Conservation (phyloP, 2,888 invertebrate species). For the Noctua pronuba region DNA sequence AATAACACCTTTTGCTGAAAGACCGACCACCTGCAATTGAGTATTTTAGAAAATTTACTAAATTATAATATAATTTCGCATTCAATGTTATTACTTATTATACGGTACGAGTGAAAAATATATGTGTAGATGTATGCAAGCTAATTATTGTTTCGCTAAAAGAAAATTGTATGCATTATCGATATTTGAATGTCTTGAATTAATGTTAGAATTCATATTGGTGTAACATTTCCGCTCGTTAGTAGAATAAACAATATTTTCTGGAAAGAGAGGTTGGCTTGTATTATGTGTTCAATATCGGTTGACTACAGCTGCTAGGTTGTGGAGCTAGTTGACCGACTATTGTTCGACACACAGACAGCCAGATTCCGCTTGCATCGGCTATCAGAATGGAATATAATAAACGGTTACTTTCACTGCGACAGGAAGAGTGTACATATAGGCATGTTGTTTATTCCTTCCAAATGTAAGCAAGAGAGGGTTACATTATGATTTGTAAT, state of each 20-base stretch:
- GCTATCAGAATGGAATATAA: slow-evolving; percentile 75
- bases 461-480: slow-evolving; percentile 84
- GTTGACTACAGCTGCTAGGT: slow-evolving; percentile 51
- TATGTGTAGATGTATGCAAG: slow-evolving; percentile 68
- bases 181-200: slow-evolving; percentile 74
- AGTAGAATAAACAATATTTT: slow-evolving; percentile 67
- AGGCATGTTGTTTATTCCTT: slow-evolving; percentile 87
- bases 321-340: slow-evolving; percentile 47
- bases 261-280: slow-evolving; percentile 68
- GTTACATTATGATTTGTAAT: slow-evolving; percentile 84
- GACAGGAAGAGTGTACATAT: slow-evolving; percentile 83
- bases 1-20: slow-evolving; percentile 69
- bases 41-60: slow-evolving; percentile 63
- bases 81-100: slow-evolving; percentile 63
- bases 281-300: slow-evolving; percentile 64
- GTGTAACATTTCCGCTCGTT: slow-evolving; percentile 72
- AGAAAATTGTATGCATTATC: slow-evolving; percentile 68
- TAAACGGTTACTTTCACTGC: slow-evolving; percentile 81
- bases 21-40: slow-evolving; percentile 60
- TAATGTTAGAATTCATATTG: slow-evolving; percentile 73
- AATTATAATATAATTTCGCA: slow-evolving; percentile 63
- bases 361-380: slow-evolving; percentile 77
- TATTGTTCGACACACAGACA: slow-evolving; percentile 67
- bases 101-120: slow-evolving; percentile 68
- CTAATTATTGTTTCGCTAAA: slow-evolving; percentile 65